These are phyloP conservation scores for Paracentrotus lividus DNA, from an alignment of 53 echinoderm and acorn worm species.

Conservation along the genomic window DNA sequence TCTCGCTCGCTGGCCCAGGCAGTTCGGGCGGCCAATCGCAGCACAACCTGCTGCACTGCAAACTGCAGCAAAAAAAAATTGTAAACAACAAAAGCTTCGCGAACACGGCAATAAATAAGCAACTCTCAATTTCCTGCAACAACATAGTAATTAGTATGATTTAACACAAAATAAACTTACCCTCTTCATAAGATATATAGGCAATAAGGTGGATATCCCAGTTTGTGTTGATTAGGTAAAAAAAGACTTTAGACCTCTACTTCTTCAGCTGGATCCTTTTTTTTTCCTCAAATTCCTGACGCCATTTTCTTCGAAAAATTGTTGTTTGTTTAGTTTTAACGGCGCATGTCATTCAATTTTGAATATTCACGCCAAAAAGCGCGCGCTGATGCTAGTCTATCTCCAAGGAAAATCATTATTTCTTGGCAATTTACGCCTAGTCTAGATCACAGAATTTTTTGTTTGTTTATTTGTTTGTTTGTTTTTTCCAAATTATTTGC, in stretches of 20 bases:
- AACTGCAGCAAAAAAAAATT: background rate
- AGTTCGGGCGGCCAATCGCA: background rate
- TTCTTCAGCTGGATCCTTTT: background rate
- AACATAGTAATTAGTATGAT: background rate
- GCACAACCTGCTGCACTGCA: background rate
- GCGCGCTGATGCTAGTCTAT: background rate
- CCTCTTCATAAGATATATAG: background rate
- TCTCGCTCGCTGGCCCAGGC: background rate
- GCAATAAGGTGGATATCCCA: background rate
- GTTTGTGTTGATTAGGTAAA: background rate
- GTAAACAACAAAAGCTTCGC: too few relatives aligned
- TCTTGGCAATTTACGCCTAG: too few relatives aligned
- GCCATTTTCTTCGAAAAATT: slow-evolving; percentile 21
- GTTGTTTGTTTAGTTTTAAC: too few relatives aligned
- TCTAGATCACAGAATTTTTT: too few relatives aligned
- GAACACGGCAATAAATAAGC: too few relatives aligned
- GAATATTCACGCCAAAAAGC: too few relatives aligned
- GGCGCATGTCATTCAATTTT: too few relatives aligned
- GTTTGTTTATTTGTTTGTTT: too few relatives aligned
- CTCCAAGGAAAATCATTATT: background rate
- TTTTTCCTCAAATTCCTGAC: background rate
- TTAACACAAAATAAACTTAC: background rate
- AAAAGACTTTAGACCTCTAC: too few relatives aligned
- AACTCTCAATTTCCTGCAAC: background rate
- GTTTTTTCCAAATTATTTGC: too few relatives aligned